phyloP scores from a whole-genome alignment of 2,888 invertebrate species.

The Sphaerophoria taeniata region DNA sequence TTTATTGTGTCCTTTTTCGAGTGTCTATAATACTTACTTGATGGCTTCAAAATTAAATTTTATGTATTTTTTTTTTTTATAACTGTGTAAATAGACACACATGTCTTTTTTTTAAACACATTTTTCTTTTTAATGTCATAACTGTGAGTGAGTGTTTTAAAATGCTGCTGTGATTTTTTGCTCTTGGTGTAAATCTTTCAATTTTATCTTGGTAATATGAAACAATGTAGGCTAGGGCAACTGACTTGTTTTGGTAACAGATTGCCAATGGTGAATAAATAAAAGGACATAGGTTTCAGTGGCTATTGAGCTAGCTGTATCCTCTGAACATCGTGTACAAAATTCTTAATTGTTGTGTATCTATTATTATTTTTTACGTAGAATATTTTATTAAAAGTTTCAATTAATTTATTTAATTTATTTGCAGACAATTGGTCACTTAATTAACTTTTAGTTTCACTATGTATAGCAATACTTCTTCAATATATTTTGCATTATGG shows the following conservation, averaged over 20 bases:
- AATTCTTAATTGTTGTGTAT: constrained; percentile 39
- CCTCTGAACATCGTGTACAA: constrained; percentile 68
- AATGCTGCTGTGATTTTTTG: constrained; percentile 63
- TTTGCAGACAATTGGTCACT: constrained; percentile 31
- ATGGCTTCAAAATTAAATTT: constrained; percentile 52
- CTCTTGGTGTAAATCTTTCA: constrained; percentile 55
- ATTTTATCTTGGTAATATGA: not conserved
- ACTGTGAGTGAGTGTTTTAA: constrained; percentile 63
- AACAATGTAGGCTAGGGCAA: constrained; percentile 38
- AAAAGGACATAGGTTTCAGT: constrained; percentile 67
- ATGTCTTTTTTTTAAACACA: constrained; percentile 24
- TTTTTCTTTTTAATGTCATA: constrained; percentile 57
- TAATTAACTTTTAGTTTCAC: not conserved
- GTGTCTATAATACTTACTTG: constrained; percentile 44
- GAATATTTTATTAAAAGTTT: constrained; percentile 29
- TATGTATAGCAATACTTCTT: constrained; percentile 2
- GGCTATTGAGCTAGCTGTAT: constrained; percentile 64
- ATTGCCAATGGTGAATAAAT: constrained; percentile 57
- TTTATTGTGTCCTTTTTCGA: constrained; percentile 63
- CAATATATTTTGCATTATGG: not conserved
- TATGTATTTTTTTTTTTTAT: constrained; percentile 21
- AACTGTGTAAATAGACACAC: constrained; percentile 50
- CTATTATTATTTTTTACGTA: constrained; percentile 16
- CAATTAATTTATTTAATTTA: constrained; percentile 29
- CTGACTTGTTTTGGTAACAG: constrained; percentile 40